Percentiles rank a stretch among this genome's conserved stretches.
Conservation (phyloP, 1,140 invertebrate genomes). For the Trichoplusia ni region DNA sequence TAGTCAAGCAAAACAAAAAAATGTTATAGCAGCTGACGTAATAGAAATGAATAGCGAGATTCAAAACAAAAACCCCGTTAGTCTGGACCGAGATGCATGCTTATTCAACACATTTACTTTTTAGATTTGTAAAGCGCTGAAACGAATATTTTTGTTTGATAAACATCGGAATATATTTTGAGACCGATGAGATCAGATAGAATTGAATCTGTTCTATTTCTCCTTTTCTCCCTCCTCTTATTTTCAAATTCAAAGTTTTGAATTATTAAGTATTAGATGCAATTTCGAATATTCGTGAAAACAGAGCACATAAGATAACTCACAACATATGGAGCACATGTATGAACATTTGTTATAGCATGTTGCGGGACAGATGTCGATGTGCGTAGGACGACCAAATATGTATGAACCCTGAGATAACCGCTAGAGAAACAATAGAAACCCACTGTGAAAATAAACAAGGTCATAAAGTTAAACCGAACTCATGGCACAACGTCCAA, state of each 20-base stretch:
- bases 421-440: slow-evolving; percentile 24
- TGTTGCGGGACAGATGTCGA: slow-evolving; percentile 10
- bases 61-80: not conserved
- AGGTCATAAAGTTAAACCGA: not conserved
- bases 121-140: too few species aligned
- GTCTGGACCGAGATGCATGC: too few species aligned
- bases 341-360: not conserved
- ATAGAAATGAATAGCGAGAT: not conserved
- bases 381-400: slow-evolving; percentile 35
- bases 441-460: not conserved
- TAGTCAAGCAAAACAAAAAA: not conserved
- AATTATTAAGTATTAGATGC: too few species aligned
- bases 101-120: too few species aligned
- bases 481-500: not conserved
- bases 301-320: not conserved
- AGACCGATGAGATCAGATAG: too few species aligned
- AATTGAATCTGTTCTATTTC: too few species aligned
- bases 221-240: too few species aligned
- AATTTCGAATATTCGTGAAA: too few species aligned
- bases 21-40: not conserved
- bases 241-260: too few species aligned
- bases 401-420: slow-evolving; percentile 11
- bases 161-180: too few species aligned
- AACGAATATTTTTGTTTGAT: too few species aligned
- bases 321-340: not conserved